Percentiles rank a stretch among this genome's conserved stretches.
These are phyloP conservation scores for Scolopax bukidnonensis DNA, from an alignment of 2,797 vertebrate genomes.

Conservation along the genomic window DNA sequence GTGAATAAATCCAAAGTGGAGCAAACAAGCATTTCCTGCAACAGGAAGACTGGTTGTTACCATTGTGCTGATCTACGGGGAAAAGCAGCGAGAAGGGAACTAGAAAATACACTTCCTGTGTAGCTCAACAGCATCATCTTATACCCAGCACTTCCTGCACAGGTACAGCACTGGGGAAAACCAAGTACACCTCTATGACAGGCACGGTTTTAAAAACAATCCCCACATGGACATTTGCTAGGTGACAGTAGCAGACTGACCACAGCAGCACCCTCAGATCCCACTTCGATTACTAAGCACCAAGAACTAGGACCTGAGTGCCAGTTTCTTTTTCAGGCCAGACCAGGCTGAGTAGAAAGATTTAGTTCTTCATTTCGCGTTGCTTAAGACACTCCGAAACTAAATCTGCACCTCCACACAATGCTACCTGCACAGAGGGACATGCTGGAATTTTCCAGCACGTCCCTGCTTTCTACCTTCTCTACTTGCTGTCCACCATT, in stretches of 20 bases:
- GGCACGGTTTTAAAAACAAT: background rate
- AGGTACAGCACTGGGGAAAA: background rate
- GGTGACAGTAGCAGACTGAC: background rate
- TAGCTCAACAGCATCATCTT: background rate
- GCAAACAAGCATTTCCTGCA: background rate
- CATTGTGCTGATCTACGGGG: background rate
- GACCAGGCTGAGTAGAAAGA: background rate
- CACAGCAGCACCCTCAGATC: background rate
- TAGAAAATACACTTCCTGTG: background rate
- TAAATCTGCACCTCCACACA: background rate
- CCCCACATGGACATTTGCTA: background rate
- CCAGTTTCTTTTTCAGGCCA: background rate
- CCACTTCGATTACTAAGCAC: background rate
- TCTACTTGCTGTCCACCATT: conserved; percentile 84
- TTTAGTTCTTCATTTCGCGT: background rate
- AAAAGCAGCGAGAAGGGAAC: background rate
- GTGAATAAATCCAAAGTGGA: conserved; percentile 48
- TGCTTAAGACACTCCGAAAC: background rate
- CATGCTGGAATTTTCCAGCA: background rate
- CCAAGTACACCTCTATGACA: accelerated
- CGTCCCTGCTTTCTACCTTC: conserved; percentile 85
- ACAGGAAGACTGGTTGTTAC: background rate
- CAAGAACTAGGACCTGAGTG: background rate
- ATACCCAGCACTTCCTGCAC: background rate
- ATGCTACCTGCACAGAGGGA: background rate